phyloP scores from a whole-genome alignment of 2,797 vertebrate species.

The Periparus ater region DNA sequence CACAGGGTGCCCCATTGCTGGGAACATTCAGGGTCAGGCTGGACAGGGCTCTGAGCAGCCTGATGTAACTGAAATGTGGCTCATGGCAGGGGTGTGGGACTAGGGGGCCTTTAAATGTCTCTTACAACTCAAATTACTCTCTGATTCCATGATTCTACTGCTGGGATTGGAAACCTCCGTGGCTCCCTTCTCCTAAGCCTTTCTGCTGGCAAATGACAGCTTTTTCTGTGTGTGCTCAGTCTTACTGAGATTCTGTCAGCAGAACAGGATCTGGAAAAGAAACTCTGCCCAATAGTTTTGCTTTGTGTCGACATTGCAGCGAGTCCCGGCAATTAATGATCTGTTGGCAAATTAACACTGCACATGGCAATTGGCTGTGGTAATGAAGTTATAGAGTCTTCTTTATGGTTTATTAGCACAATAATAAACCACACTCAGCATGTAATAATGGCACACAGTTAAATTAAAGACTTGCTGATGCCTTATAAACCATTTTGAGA shows the following conservation, averaged over 20 bases:
- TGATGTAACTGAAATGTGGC: neutral
- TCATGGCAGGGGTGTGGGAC: too few species aligned
- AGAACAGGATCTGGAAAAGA: conserved; percentile 2
- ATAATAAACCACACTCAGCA: conserved; percentile 66
- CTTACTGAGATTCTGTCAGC: neutral
- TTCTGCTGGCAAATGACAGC: neutral
- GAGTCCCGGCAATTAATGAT: conserved; percentile 44
- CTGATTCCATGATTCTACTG: neutral
- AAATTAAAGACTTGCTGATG: conserved; percentile 71
- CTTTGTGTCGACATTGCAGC: conserved; percentile 35
- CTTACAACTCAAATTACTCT: neutral
- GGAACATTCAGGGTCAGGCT: neutral
- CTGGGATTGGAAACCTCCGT: neutral
- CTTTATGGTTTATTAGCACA: conserved; percentile 73
- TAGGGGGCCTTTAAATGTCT: neutral
- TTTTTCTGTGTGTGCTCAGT: neutral
- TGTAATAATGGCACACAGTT: conserved; percentile 64
- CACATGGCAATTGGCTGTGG: conserved; percentile 66
- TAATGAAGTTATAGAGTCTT: conserved; percentile 69
- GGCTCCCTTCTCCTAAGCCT: neutral
- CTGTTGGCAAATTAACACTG: conserved; percentile 61
- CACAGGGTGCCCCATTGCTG: neutral
- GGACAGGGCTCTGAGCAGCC: neutral
- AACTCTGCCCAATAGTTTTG: conserved; percentile 35
- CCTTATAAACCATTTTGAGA: conserved; percentile 59